Conservation (phyloP, 53 echinoderm and acorn worm species). For the Temnopleurus reevesii region DNA sequence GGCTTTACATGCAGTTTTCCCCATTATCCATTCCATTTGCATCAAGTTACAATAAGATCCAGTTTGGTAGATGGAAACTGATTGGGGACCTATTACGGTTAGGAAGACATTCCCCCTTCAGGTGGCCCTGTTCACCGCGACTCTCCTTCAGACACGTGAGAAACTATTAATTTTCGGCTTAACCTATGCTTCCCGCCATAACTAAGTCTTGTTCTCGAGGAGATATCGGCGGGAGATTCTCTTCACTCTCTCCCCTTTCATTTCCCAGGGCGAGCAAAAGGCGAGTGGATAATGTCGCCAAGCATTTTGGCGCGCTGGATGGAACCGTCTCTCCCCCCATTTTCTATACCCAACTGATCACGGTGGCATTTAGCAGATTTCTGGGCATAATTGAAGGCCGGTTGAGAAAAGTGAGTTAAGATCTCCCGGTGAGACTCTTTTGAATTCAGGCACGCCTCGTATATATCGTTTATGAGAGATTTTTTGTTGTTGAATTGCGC, state of each 20-base stretch:
- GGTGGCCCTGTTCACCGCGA: background rate
- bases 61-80: background rate
- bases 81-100: constrained; percentile 10
- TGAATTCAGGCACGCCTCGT: constrained; percentile 8
- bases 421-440: constrained; percentile 12
- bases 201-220: background rate
- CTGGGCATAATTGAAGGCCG: constrained; percentile 20
- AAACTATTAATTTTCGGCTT: constrained; percentile 55
- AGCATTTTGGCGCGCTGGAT: background rate
- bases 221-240: constrained; percentile 13
- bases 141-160: constrained; percentile 3
- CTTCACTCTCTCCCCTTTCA: constrained; percentile 28
- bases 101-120: background rate
- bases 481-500: background rate
- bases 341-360: background rate
- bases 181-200: background rate
- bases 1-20: constrained; percentile 8
- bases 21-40: constrained; percentile 28
- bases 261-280: constrained; percentile 41
- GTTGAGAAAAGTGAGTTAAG: background rate
- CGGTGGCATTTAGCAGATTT: constrained; percentile 21
- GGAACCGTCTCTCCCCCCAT: background rate
- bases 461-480: background rate
- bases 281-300: constrained; percentile 7
- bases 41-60: constrained; percentile 4